Conservation (phyloP, 2,888 invertebrate species). For the Esperia sulphurella region DNA sequence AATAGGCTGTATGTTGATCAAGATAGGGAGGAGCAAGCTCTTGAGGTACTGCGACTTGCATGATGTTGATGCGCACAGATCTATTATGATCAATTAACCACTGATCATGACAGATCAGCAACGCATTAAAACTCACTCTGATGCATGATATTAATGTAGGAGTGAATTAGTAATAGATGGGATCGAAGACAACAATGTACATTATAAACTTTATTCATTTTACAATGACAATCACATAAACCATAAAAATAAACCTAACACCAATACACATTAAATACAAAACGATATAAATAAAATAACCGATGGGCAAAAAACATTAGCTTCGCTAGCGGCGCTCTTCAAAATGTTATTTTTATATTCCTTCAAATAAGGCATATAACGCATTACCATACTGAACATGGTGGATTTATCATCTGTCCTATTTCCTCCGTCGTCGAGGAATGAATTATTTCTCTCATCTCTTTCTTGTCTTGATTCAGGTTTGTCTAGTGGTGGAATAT, state of each 20-base stretch:
- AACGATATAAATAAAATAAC: conserved; percentile 5
- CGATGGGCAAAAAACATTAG: conserved; percentile 1
- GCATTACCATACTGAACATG: conserved; percentile 50
- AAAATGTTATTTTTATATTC: conserved; percentile 37
- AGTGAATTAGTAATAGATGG: no score
- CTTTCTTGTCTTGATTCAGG: neutral
- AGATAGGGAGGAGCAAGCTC: no score
- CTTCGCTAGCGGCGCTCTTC: conserved; percentile 11
- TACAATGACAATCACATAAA: neutral
- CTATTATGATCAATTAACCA: no score
- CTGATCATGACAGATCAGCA: no score
- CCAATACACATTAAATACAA: conserved; percentile 6
- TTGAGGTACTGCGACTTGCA: no score
- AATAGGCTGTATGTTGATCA: no score
- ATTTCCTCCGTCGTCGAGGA: conserved; percentile 14
- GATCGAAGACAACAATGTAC: no score
- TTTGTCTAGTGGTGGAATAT: neutral
- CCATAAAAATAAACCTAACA: conserved; percentile 5
- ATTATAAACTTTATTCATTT: neutral
- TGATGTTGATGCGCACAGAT: no score
- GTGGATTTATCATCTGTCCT: conserved; percentile 32
- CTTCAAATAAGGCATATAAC: conserved; percentile 57
- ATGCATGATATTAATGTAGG: no score
- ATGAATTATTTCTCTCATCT: neutral
- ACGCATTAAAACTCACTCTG: no score